These are phyloP conservation scores for Pseudoatta argentina DNA, from an alignment of 1,140 invertebrate species.

Conservation along the genomic window DNA sequence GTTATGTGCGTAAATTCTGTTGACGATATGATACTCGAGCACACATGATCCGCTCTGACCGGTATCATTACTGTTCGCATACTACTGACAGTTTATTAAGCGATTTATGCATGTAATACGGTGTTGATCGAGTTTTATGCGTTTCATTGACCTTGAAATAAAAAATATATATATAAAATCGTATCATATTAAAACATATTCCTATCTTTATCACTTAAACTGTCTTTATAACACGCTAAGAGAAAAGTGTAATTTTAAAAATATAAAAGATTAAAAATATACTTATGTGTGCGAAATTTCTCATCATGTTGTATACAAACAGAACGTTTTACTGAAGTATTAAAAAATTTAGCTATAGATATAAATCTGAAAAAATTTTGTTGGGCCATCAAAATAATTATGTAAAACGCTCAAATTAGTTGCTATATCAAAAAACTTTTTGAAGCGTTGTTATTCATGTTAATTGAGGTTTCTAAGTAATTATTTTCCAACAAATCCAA, in stretches of 20 bases:
- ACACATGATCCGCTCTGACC: slow-evolving; percentile 50
- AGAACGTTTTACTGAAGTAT: background rate
- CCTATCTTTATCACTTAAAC: background rate
- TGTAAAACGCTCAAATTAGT: no score
- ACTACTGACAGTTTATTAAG: slow-evolving; percentile 35
- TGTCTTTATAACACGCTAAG: background rate
- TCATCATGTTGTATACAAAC: background rate
- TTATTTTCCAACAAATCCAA: no score
- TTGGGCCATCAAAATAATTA: no score
- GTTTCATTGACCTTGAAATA: background rate
- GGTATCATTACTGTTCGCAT: slow-evolving; percentile 42
- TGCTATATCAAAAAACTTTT: no score
- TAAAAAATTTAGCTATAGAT: no score
- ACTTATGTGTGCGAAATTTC: background rate
- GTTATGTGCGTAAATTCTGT: slow-evolving; percentile 50
- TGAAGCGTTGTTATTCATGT: no score
- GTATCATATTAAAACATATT: background rate
- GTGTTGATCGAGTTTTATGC: background rate
- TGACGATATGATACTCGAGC: slow-evolving; percentile 49
- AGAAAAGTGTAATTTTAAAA: background rate
- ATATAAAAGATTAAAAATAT: background rate
- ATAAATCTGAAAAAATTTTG: no score
- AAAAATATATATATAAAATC: background rate
- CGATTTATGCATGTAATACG: slow-evolving; percentile 10
- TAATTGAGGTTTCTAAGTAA: no score